These are phyloP conservation scores for Xerus rutilus DNA, from an alignment of 2,797 vertebrate genomes.

Conservation along the genomic window DNA sequence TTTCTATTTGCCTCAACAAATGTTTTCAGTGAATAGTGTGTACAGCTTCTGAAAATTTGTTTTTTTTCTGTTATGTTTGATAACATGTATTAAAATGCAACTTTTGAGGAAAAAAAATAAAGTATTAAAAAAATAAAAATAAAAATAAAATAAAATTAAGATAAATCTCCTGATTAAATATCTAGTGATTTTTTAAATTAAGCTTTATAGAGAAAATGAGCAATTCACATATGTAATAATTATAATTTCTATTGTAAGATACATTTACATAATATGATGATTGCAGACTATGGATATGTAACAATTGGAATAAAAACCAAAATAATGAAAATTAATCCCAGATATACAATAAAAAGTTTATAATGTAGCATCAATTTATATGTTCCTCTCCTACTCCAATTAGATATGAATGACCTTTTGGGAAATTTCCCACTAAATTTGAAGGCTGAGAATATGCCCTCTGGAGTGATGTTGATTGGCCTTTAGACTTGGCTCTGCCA, in stretches of 20 bases:
- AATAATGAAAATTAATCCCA: not conserved
- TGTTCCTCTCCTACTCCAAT: not conserved
- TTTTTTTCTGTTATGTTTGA: too few relatives aligned
- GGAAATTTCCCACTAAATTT: not conserved
- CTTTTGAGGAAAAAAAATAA: too few relatives aligned
- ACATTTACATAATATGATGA: not conserved
- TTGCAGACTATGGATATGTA: not conserved
- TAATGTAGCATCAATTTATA: not conserved
- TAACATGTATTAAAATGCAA: too few relatives aligned
- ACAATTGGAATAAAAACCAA: not conserved
- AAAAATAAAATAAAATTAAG: not conserved
- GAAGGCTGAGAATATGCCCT: not conserved
- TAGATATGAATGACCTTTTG: not conserved
- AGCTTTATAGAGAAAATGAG: not conserved
- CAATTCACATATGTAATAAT: not conserved
- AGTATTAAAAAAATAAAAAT: too few relatives aligned
- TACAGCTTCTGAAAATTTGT: too few relatives aligned
- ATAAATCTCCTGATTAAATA: not conserved
- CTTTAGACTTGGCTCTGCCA: not conserved
- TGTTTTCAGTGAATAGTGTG: too few relatives aligned
- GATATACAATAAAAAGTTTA: not conserved
- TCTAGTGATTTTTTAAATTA: not conserved
- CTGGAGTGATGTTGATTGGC: rapidly evolving
- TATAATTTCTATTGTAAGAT: not conserved
- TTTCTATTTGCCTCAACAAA: too few relatives aligned